Conservation (phyloP, 1,140 invertebrate genomes). For the Dendrolimus kikuchii region DNA sequence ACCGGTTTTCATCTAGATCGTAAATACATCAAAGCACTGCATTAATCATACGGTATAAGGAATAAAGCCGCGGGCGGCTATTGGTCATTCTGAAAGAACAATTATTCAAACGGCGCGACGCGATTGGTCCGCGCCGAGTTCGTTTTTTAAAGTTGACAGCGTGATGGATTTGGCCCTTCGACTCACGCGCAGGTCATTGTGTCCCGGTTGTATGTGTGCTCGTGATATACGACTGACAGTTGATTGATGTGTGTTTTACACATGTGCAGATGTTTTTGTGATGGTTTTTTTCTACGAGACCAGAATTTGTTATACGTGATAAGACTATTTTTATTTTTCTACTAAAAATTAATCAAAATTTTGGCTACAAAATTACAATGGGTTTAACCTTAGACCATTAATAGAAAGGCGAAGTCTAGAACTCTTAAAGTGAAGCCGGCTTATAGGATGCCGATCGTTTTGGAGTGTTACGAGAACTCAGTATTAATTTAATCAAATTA, state of each 20-base stretch:
- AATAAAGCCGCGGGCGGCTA: slow-evolving; percentile 38
- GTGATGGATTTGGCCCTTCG: slow-evolving; percentile 58
- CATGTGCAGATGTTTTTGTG: slow-evolving; percentile 11
- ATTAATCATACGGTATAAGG: slow-evolving; percentile 57
- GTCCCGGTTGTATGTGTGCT: slow-evolving; percentile 22
- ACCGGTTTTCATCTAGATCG: slow-evolving; percentile 40
- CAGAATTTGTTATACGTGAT: no score
- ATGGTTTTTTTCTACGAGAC: no score
- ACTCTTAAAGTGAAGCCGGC: no score
- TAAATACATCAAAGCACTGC: slow-evolving; percentile 44
- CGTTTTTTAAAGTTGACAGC: slow-evolving; percentile 47
- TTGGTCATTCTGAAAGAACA: slow-evolving; percentile 51
- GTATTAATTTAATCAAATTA: no score
- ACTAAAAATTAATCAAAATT: no score
- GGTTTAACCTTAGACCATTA: no score
- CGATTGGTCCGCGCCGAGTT: slow-evolving; percentile 40
- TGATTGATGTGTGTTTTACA: slow-evolving; percentile 19
- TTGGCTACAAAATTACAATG: no score
- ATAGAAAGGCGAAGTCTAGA: no score
- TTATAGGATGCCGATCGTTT: no score
- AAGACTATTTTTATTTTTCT: no score
- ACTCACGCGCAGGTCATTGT: slow-evolving; percentile 44
- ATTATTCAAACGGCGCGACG: slow-evolving; percentile 53
- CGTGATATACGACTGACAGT: slow-evolving; percentile 16
- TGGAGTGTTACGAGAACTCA: no score